Evolutionary conservation across 1,140 invertebrate genomes (phyloP).

Genomic region (Leptinotarsa texana): DNA sequence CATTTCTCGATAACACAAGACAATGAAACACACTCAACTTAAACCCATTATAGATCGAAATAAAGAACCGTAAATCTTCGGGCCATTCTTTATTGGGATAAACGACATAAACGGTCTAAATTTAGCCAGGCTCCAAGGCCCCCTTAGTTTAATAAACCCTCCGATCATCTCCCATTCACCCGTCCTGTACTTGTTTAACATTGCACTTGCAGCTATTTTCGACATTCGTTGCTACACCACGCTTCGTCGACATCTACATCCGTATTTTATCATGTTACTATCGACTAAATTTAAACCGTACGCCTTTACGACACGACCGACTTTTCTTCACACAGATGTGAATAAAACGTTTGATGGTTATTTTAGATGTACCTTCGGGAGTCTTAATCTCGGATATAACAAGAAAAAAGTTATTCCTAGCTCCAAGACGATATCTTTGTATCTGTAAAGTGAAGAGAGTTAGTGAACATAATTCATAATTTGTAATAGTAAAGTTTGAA

Average conservation of each 20-base stretch:
- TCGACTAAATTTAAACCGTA: background rate
- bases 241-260: conserved; percentile 1
- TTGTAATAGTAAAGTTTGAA: too few species aligned
- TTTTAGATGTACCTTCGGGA: too few species aligned
- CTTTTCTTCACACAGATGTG: too few species aligned
- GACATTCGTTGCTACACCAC: background rate
- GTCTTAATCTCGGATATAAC: too few species aligned
- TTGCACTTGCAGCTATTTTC: conserved; percentile 1
- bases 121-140: background rate
- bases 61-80: background rate
- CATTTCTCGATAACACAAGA: background rate
- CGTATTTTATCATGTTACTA: background rate
- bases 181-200: conserved; percentile 5
- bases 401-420: too few species aligned
- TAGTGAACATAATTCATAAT: too few species aligned
- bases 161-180: conserved; percentile 1
- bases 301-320: too few species aligned
- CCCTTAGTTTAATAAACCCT: conserved; percentile 8
- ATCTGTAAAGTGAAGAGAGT: too few species aligned
- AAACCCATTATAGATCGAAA: background rate
- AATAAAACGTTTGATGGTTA: too few species aligned
- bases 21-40: background rate
- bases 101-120: conserved; percentile 8
- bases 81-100: background rate
- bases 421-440: too few species aligned